Percentiles rank a stretch among this genome's conserved stretches.
Conservation (phyloP, 2,797 vertebrate genomes). For the Peromyscus eremicus region DNA sequence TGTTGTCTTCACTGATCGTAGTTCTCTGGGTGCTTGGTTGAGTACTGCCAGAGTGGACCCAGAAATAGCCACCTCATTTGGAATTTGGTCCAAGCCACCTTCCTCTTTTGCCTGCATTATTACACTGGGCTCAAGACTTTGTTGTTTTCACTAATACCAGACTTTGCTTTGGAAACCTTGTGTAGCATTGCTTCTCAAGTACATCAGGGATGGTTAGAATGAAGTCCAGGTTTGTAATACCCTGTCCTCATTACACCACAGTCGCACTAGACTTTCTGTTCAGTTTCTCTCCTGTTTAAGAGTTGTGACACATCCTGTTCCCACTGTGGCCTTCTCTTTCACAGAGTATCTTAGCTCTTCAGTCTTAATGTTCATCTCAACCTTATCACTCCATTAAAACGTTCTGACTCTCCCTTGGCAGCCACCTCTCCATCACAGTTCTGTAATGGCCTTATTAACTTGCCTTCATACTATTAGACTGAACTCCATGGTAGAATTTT, state of each 20-base stretch:
- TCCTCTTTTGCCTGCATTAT: background rate
- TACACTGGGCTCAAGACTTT: background rate
- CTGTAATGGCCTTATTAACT: background rate
- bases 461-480: background rate
- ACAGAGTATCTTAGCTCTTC: background rate
- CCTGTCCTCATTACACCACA: background rate
- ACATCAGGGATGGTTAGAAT: background rate
- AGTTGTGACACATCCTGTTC: background rate
- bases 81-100: background rate
- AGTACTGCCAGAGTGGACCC: background rate
- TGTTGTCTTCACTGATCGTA: background rate
- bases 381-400: background rate
- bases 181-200: background rate
- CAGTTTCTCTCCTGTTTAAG: background rate
- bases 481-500: slow-evolving; percentile 17
- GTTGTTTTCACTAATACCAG: background rate
- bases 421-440: background rate
- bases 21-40: background rate
- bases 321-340: background rate
- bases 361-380: background rate
- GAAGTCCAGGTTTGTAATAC: background rate
- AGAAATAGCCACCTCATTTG: background rate
- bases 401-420: background rate
- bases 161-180: slow-evolving; percentile 12
- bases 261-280: background rate